A percentile compares a stretch with the other conserved stretches of the same genome.
Conservation (phyloP, 2,113 vertebrate species). For the Alligator mississippiensis region DNA sequence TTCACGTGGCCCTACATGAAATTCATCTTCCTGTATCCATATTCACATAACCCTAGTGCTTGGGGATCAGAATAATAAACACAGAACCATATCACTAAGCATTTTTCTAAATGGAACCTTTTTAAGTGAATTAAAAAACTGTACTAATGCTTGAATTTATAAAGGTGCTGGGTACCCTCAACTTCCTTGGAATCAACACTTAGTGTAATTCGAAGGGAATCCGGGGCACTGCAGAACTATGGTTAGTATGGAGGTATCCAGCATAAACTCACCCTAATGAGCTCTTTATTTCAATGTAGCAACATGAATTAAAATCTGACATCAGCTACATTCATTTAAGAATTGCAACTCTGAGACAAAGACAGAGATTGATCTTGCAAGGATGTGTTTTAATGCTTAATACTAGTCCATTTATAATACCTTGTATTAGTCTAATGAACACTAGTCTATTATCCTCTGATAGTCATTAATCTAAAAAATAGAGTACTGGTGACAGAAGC, state of each 20-base stretch:
- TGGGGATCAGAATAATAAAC: neutral
- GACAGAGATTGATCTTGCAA: neutral
- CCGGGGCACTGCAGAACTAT: neutral
- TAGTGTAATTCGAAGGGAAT: neutral
- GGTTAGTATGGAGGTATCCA: neutral
- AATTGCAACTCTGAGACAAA: neutral
- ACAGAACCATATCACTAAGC: too few relatives aligned
- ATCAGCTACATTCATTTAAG: neutral
- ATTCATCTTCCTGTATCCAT: too few relatives aligned
- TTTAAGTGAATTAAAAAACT: neutral
- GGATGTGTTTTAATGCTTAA: neutral
- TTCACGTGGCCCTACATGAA: too few relatives aligned
- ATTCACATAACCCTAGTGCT: too few relatives aligned
- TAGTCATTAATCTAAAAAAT: conserved; percentile 6
- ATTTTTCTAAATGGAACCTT: neutral
- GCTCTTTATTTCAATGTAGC: neutral
- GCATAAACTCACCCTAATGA: neutral
- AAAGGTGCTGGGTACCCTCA: neutral
- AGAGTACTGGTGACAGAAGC: neutral
- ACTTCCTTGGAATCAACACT: neutral
- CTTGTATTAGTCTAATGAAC: neutral
- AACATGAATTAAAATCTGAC: neutral
- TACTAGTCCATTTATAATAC: neutral
- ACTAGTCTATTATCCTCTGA: neutral
- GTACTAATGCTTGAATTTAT: neutral